Conservation (phyloP, 2,797 vertebrate species). For the Labroides dimidiatus region DNA sequence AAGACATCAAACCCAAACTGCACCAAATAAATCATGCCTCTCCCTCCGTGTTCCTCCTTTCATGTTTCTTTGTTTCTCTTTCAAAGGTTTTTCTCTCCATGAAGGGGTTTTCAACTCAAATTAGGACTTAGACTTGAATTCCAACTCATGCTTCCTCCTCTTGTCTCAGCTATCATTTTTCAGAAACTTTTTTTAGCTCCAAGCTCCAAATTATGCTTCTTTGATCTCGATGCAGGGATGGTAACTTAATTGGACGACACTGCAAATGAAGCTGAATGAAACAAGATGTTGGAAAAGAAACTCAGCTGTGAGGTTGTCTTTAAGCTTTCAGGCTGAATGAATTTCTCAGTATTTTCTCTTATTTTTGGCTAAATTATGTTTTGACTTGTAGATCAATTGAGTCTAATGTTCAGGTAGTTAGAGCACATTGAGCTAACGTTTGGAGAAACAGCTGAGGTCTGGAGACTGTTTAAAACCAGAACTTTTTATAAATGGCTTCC, state of each 20-base stretch:
- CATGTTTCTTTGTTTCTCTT: conserved; percentile 1
- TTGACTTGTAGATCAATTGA: conserved; percentile 8
- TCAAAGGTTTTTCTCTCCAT: conserved; percentile 18
- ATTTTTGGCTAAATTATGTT: neutral
- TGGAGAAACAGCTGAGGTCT: neutral
- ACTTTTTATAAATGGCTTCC: conserved; percentile 6
- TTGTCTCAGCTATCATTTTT: conserved; percentile 33
- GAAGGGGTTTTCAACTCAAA: conserved; percentile 51
- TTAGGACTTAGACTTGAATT: conserved; percentile 37
- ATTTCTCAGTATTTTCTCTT: neutral
- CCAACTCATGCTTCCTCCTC: conserved; percentile 22
- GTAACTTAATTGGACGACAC: conserved; percentile 40
- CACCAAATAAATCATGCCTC: conserved; percentile 1
- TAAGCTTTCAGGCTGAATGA: neutral
- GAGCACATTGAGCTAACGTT: neutral
- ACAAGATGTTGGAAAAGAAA: conserved; percentile 12
- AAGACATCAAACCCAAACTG: conserved; percentile 17
- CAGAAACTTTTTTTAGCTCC: conserved; percentile 34
- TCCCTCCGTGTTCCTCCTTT: conserved; percentile 16
- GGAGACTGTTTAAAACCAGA: neutral
- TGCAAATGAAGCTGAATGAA: conserved; percentile 30
- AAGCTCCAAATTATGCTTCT: conserved; percentile 25
- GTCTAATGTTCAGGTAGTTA: neutral
- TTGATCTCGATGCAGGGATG: conserved; percentile 49
- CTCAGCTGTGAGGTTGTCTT: neutral